Conservation (phyloP, 2,888 invertebrate species). For the Callyntrura sp. region DNA sequence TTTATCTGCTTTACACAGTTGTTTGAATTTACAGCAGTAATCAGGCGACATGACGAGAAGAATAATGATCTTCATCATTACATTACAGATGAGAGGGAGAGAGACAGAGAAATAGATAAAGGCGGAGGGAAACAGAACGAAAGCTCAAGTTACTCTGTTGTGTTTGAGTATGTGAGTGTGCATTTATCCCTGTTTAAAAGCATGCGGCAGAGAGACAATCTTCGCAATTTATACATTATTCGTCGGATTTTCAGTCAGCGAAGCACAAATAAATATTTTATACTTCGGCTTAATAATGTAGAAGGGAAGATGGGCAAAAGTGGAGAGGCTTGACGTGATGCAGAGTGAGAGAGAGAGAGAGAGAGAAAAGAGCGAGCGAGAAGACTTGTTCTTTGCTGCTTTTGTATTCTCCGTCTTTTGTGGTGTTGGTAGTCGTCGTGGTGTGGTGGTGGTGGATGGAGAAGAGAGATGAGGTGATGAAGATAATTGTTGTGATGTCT, state of each 20-base stretch:
- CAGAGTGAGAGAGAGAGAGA: too few species aligned
- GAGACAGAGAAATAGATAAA: conserved; percentile 9
- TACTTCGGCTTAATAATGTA: conserved; percentile 45
- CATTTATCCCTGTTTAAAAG: too few species aligned
- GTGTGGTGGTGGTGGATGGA: too few species aligned
- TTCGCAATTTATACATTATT: neutral
- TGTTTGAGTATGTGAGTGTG: neutral
- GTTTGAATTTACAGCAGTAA: conserved; percentile 36
- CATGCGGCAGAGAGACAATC: conserved; percentile 1
- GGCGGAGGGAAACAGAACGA: conserved; percentile 19
- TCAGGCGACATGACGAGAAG: conserved; percentile 28
- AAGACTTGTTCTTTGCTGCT: conserved; percentile 26
- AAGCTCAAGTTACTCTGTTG: neutral
- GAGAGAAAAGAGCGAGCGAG: too few species aligned
- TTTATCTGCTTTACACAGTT: conserved; percentile 40
- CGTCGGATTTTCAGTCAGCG: conserved; percentile 43
- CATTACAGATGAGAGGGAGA: conserved; percentile 14
- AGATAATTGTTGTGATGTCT: conserved; percentile 78
- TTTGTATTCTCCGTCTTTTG: neutral
- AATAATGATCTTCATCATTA: conserved; percentile 58
- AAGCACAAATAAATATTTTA: conserved; percentile 54
- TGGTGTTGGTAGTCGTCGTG: neutral
- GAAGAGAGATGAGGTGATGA: conserved; percentile 71
- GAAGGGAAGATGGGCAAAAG: neutral
- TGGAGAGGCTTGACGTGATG: conserved; percentile 11